Conservation (phyloP, 1,140 invertebrate species). For the Bombus waltoni region DNA sequence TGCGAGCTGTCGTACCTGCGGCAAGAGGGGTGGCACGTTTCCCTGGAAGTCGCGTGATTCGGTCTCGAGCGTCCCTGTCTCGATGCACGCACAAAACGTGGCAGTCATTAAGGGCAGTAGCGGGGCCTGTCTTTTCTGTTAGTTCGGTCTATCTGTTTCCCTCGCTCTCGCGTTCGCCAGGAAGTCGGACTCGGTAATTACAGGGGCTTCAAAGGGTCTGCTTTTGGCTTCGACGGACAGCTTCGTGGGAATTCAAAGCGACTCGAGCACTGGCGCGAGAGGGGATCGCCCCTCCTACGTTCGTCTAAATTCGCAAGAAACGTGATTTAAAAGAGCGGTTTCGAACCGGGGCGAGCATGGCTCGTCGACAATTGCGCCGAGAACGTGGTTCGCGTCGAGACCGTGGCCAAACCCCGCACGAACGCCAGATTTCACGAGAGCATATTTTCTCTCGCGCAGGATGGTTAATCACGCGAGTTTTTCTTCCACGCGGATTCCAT, state of each 20-base stretch:
- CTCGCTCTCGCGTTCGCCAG: slow-evolving; percentile 52
- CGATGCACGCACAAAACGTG: slow-evolving; percentile 60
- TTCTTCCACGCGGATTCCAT: background rate
- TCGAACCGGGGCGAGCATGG: background rate
- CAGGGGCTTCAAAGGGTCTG: slow-evolving; percentile 67
- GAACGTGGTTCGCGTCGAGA: background rate
- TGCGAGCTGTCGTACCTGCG: background rate
- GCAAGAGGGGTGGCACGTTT: slow-evolving; percentile 41
- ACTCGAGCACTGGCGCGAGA: slow-evolving; percentile 36
- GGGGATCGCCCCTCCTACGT: slow-evolving; percentile 21
- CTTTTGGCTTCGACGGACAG: slow-evolving; percentile 63
- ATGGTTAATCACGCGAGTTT: background rate
- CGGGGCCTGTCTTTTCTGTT: slow-evolving; percentile 26
- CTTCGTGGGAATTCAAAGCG: slow-evolving; percentile 61
- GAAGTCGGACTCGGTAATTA: slow-evolving; percentile 66
- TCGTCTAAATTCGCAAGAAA: slow-evolving; percentile 54
- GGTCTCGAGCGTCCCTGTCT: slow-evolving; percentile 40
- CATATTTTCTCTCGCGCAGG: background rate
- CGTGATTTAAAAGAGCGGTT: slow-evolving; percentile 44
- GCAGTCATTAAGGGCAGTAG: slow-evolving; percentile 57
- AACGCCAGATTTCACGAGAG: background rate
- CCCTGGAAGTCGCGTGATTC: slow-evolving; percentile 63
- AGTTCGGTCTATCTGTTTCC: slow-evolving; percentile 40
- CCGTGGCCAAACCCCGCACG: background rate
- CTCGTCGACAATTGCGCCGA: background rate